Percentiles rank a stretch among this genome's conserved stretches.
phyloP scores from a whole-genome alignment of 2,888 invertebrate species.

The Agrotis clavis region DNA sequence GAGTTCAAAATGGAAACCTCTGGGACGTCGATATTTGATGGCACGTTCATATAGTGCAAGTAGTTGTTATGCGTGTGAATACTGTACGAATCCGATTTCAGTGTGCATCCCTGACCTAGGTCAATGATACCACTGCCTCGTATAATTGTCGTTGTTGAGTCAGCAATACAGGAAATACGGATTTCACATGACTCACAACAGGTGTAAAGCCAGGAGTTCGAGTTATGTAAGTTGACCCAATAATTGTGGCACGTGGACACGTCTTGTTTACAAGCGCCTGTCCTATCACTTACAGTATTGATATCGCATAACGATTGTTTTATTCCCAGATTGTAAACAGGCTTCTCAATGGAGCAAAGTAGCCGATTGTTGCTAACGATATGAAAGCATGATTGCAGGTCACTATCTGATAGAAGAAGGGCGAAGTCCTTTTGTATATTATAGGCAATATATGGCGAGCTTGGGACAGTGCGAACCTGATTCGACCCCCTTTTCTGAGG shows the following conservation, averaged over 20 bases:
- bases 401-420: constrained; percentile 12
- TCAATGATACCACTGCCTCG: neutral
- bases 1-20: constrained; percentile 11
- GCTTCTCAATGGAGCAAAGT: constrained; percentile 1
- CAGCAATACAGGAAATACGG: too few species aligned
- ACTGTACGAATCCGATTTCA: constrained; percentile 1
- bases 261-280: constrained; percentile 2
- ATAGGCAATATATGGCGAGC: too few species aligned
- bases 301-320: neutral
- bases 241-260: constrained; percentile 7
- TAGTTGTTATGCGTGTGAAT: constrained; percentile 7
- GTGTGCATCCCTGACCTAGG: neutral
- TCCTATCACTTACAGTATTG: neutral
- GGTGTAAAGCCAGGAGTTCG: neutral
- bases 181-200: too few species aligned
- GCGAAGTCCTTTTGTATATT: neutral
- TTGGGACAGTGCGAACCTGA: too few species aligned
- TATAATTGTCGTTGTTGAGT: constrained; percentile 2
- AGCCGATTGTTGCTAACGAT: neutral
- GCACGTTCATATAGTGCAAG: neutral
- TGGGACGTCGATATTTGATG: constrained; percentile 11
- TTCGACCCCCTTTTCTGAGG: too few species aligned
- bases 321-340: neutral
- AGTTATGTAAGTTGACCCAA: neutral
- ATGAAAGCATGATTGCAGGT: constrained; percentile 8